Percentiles rank a stretch among this genome's conserved stretches.
Evolutionary conservation across 2,888 invertebrate genomes (phyloP).

Genomic region (Sesamia inferens): DNA sequence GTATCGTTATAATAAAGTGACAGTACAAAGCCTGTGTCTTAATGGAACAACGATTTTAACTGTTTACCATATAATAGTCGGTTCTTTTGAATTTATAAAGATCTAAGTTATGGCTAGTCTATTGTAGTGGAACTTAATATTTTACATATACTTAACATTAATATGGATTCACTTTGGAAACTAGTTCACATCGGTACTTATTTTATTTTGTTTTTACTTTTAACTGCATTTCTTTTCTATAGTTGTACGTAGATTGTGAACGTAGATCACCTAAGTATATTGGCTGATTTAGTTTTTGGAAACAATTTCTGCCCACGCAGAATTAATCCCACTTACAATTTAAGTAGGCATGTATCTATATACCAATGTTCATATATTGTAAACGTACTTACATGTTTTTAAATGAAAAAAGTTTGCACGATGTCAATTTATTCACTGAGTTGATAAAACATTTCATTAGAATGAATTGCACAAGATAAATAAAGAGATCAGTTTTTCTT

Average conservation of each 20-base stretch:
- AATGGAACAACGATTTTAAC: slow-evolving; percentile 70
- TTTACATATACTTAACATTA: slow-evolving; percentile 16
- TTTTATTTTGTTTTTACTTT: neutral
- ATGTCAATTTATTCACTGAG: neutral
- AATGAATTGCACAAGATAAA: neutral
- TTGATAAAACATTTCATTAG: too few species aligned
- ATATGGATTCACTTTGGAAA: slow-evolving; percentile 47
- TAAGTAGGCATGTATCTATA: too few species aligned
- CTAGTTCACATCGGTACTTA: neutral
- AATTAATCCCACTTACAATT: too few species aligned
- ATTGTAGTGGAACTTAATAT: slow-evolving; percentile 41
- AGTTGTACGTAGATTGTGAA: neutral
- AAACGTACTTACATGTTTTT: neutral
- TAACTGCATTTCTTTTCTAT: slow-evolving; percentile 17
- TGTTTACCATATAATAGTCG: slow-evolving; percentile 50
- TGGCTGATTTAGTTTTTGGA: slow-evolving; percentile 8
- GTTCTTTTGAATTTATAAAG: slow-evolving; percentile 57
- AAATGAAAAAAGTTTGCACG: neutral
- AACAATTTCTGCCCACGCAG: neutral
- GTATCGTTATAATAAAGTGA: slow-evolving; percentile 39
- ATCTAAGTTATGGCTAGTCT: slow-evolving; percentile 63
- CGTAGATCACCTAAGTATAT: neutral
- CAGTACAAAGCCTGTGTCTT: slow-evolving; percentile 82
- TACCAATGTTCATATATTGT: neutral
- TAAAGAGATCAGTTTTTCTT: too few species aligned